A percentile compares a stretch with the other conserved stretches of the same genome.
Evolutionary conservation across 2,113 vertebrate genomes (phyloP).

Genomic region (Syrrhaptes paradoxus): DNA sequence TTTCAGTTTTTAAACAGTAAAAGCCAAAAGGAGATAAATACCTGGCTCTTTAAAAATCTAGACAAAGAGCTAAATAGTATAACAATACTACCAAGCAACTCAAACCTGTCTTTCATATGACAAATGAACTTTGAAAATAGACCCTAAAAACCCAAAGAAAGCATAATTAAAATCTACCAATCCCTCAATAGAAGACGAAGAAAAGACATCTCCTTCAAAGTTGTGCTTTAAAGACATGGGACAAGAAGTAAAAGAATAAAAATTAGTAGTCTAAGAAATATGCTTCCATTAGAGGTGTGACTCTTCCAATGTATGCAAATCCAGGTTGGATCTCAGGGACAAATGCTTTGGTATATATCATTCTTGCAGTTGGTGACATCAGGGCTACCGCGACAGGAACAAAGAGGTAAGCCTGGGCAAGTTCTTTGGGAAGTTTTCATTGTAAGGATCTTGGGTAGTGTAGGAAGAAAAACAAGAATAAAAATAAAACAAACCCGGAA

Average conservation of each 20-base stretch:
- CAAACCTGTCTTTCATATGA: neutral
- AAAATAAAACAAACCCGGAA: rapidly evolving
- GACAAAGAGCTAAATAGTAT: neutral
- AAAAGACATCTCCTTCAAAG: neutral
- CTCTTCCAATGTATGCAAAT: neutral
- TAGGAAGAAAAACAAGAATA: neutral
- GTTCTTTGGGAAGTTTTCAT: neutral
- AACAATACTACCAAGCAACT: neutral
- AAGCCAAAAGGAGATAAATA: neutral
- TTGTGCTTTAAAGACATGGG: neutral
- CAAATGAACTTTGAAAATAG: neutral
- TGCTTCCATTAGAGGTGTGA: neutral
- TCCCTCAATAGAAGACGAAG: neutral
- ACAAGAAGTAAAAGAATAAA: neutral
- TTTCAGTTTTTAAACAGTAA: neutral
- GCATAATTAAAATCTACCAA: neutral
- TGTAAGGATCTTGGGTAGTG: neutral
- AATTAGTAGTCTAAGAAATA: neutral
- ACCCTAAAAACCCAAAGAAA: neutral
- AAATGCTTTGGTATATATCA: neutral
- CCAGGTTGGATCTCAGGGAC: neutral
- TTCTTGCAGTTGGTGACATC: neutral
- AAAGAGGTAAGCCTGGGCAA: neutral
- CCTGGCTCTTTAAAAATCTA: neutral
- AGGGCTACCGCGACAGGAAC: neutral